phyloP scores from a whole-genome alignment of 2,113 vertebrate species.

The Emydocephalus ijimae region DNA sequence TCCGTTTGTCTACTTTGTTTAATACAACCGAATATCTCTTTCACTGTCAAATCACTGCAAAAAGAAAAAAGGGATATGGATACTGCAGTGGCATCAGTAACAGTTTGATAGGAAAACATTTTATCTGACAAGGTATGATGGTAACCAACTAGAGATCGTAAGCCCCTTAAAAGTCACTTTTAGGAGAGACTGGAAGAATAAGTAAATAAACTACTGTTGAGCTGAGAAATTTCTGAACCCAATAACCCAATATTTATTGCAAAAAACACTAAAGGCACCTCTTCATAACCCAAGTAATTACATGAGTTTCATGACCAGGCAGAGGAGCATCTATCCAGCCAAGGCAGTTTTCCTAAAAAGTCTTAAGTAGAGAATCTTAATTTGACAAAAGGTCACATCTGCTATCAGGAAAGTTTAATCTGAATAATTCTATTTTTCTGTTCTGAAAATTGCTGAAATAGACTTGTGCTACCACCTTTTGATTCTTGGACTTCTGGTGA shows the following conservation, averaged over 20 bases:
- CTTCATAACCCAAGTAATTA: too few relatives aligned
- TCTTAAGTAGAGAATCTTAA: not conserved
- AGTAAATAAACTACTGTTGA: not conserved
- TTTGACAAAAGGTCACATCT: not conserved
- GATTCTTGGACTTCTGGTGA: not conserved
- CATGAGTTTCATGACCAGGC: not conserved
- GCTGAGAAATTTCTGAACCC: not conserved
- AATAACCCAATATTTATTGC: not conserved
- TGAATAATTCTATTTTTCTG: not conserved
- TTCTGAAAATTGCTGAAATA: not conserved
- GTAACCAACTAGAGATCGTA: not conserved
- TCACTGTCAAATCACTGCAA: constrained; percentile 73
- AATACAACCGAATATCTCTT: constrained; percentile 73
- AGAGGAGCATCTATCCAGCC: fast-evolving
- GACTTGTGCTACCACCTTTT: not conserved
- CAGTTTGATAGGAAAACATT: not conserved
- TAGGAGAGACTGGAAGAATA: not conserved
- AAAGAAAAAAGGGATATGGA: not conserved
- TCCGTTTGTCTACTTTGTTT: constrained; percentile 46
- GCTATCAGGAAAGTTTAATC: not conserved
- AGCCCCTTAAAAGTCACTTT: not conserved
- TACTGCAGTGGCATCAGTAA: not conserved
- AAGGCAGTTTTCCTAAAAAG: not conserved
- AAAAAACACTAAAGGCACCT: not conserved
- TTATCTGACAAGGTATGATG: not conserved